These are phyloP conservation scores for Campopleginae sp. DNA, from an alignment of 2,888 invertebrate species.

Conservation along the genomic window DNA sequence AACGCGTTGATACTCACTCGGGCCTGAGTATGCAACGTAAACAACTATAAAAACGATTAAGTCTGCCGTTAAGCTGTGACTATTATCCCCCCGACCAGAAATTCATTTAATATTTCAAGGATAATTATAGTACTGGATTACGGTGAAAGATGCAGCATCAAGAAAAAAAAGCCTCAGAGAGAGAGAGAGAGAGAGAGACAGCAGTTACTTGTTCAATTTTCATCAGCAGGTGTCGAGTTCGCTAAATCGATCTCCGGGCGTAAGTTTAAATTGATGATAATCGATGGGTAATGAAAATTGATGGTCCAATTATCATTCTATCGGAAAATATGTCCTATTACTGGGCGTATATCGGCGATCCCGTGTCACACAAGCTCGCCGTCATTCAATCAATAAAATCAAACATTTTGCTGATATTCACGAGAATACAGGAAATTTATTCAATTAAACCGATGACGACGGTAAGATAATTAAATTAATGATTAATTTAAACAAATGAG, in stretches of 20 bases:
- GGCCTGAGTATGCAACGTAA: conserved; percentile 16
- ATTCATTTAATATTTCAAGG: conserved; percentile 60
- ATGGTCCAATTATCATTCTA: conserved; percentile 66
- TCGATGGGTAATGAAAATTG: conserved; percentile 62
- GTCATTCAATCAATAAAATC: conserved; percentile 24
- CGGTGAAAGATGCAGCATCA: conserved; percentile 2
- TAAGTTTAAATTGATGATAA: conserved; percentile 60
- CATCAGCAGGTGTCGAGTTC: conserved; percentile 64
- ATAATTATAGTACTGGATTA: conserved; percentile 59
- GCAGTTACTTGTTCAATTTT: conserved; percentile 59
- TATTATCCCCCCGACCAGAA: conserved; percentile 26
- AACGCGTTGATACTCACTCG: not conserved
- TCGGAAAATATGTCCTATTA: conserved; percentile 21
- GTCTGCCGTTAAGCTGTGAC: conserved; percentile 53
- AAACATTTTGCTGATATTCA: too few species aligned
- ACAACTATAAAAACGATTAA: conserved; percentile 61
- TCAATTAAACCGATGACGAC: too few species aligned
- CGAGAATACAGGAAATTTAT: too few species aligned
- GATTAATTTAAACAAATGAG: not conserved
- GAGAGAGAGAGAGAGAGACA: not conserved
- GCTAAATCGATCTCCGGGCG: conserved; percentile 45
- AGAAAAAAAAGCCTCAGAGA: not conserved
- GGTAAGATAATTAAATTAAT: too few species aligned
- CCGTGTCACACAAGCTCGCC: not conserved
- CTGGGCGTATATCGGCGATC: not conserved